phyloP scores from a whole-genome alignment of 1,140 invertebrate genomes.

The Tetragonula clypearis region DNA sequence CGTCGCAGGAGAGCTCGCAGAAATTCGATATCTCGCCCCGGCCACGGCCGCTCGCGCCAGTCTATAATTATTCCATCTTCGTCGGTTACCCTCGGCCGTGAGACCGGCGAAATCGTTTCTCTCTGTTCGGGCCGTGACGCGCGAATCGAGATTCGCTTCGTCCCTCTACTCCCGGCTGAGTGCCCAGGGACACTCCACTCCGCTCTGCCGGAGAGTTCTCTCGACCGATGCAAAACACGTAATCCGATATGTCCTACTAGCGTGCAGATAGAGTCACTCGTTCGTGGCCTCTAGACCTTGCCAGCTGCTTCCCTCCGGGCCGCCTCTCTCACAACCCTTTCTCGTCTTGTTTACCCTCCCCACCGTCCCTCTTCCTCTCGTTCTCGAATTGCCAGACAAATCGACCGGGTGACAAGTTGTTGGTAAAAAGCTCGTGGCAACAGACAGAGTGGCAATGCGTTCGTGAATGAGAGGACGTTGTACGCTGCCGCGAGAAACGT shows the following conservation, averaged over 20 bases:
- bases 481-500: neutral
- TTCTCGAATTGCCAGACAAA: constrained; percentile 53
- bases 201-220: constrained; percentile 15
- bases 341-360: too few species aligned
- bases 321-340: neutral
- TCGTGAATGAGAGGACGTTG: constrained; percentile 49
- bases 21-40: constrained; percentile 69
- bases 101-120: constrained; percentile 12
- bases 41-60: constrained; percentile 12
- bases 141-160: constrained; percentile 21
- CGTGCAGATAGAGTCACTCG: constrained; percentile 75
- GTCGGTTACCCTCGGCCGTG: neutral
- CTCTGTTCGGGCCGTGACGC: neutral
- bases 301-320: constrained; percentile 10
- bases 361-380: neutral
- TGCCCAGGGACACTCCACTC: too few species aligned
- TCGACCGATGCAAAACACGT: constrained; percentile 68
- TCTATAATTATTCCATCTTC: constrained; percentile 71
- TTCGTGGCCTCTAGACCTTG: constrained; percentile 50
- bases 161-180: neutral
- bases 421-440: constrained; percentile 57
- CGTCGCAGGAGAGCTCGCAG: constrained; percentile 47
- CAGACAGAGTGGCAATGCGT: constrained; percentile 8
- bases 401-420: constrained; percentile 67
- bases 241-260: constrained; percentile 76